phyloP scores from a whole-genome alignment of 64 coral and sea anemone genomes.

The Stylophora pistillata region DNA sequence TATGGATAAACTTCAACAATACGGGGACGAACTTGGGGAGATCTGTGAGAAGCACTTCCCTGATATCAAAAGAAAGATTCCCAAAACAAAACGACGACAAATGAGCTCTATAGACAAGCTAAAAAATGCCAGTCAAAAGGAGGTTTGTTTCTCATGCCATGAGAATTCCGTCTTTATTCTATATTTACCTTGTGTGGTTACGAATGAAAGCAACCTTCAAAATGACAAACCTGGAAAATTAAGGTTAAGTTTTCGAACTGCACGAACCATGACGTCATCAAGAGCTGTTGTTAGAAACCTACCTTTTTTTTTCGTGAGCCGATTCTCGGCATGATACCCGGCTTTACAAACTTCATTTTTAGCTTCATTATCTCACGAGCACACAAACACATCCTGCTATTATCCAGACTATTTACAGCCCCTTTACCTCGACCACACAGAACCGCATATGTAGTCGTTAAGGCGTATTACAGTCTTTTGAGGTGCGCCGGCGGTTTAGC shows the following conservation, averaged over 20 bases:
- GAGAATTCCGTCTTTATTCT: background rate
- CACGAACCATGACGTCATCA: background rate
- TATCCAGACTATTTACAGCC: background rate
- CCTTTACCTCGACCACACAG: background rate
- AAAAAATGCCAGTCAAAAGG: slow-evolving; percentile 71
- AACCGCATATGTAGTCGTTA: background rate
- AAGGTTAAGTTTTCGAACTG: background rate
- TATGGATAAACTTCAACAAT: slow-evolving; percentile 82
- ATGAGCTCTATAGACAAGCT: slow-evolving; percentile 43
- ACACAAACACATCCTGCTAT: background rate
- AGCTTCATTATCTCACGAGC: slow-evolving; percentile 5
- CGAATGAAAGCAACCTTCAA: too few species aligned
- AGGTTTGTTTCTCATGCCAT: background rate
- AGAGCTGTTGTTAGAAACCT: background rate
- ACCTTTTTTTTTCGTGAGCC: background rate
- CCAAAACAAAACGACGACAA: slow-evolving; percentile 59
- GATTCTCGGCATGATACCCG: background rate
- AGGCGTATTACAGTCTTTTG: too few species aligned
- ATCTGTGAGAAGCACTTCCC: slow-evolving; percentile 77
- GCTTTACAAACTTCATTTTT: background rate
- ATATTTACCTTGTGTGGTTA: too few species aligned
- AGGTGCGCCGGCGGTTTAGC: background rate
- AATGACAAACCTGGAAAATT: too few species aligned
- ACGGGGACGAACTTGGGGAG: slow-evolving; percentile 70
- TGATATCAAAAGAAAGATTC: slow-evolving; percentile 76